Conservation (phyloP, 2,113 vertebrate species). For the Sphaerodactylus townsendi region DNA sequence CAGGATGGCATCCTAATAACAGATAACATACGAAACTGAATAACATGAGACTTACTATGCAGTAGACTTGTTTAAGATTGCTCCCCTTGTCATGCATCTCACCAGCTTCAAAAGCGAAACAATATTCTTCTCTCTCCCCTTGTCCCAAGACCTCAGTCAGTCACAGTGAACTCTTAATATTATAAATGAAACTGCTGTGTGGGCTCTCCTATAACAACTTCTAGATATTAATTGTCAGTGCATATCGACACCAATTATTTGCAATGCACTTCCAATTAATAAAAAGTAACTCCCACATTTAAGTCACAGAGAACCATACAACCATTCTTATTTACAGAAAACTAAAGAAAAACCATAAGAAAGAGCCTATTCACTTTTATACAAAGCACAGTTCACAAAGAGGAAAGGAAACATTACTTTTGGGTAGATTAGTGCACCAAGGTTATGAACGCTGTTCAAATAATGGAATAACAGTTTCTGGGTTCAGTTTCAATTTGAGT, state of each 20-base stretch:
- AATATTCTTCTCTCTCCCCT: conserved; percentile 10
- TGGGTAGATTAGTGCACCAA: neutral
- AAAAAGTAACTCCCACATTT: conserved; percentile 38
- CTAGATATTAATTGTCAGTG: conserved; percentile 29
- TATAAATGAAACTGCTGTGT: conserved; percentile 50
- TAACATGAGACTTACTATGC: too few relatives aligned
- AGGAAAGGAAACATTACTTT: neutral
- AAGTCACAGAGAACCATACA: conserved; percentile 17
- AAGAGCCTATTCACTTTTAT: neutral
- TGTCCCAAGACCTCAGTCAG: conserved; percentile 30
- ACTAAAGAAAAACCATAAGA: neutral
- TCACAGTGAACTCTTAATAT: conserved; percentile 28
- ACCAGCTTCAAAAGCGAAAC: conserved; percentile 33
- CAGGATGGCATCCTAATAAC: neutral
- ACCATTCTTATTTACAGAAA: neutral
- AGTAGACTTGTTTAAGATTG: too few relatives aligned
- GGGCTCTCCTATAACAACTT: conserved; percentile 52
- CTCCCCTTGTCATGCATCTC: conserved; percentile 23
- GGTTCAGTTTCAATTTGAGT: neutral
- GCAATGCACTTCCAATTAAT: conserved; percentile 32
- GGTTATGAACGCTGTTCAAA: neutral
- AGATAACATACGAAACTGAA: too few relatives aligned
- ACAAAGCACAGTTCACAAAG: neutral
- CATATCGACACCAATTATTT: conserved; percentile 20
- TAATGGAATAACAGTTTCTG: neutral